These are phyloP conservation scores for Schizopygopsis malacanthus DNA, from an alignment of 2,797 vertebrate species.

Conservation along the genomic window DNA sequence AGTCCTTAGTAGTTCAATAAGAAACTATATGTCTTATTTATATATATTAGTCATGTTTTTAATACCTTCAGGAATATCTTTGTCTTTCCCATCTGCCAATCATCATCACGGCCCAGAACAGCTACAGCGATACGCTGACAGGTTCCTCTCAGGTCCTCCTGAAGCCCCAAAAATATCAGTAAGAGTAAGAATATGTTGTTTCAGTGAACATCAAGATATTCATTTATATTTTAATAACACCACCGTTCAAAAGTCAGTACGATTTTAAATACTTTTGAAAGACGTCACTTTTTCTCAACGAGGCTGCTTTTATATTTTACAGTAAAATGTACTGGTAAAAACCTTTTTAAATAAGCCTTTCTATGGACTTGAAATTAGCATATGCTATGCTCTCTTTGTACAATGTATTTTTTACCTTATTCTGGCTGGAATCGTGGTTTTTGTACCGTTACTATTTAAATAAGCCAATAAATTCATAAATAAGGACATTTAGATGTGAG, in stretches of 20 bases:
- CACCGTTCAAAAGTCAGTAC: background rate
- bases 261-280: too few relatives aligned
- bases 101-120: slow-evolving; percentile 89
- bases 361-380: too few relatives aligned
- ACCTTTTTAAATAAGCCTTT: too few relatives aligned
- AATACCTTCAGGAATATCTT: slow-evolving; percentile 96
- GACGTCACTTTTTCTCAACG: too few relatives aligned
- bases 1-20: background rate
- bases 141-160: slow-evolving; percentile 94
- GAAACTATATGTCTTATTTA: background rate
- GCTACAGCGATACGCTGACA: slow-evolving; percentile 93
- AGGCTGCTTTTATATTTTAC: too few relatives aligned
- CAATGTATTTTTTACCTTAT: too few relatives aligned
- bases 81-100: slow-evolving; percentile 98
- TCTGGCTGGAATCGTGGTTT: too few relatives aligned
- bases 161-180: background rate
- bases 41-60: background rate
- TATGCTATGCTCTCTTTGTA: too few relatives aligned
- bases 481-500: background rate
- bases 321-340: too few relatives aligned
- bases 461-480: background rate
- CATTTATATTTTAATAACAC: background rate
- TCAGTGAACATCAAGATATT: background rate
- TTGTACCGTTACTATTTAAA: too few relatives aligned
- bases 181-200: background rate